Evolutionary conservation across 2,888 invertebrate genomes (phyloP).

Genomic region (Seladonia tumulorum): DNA sequence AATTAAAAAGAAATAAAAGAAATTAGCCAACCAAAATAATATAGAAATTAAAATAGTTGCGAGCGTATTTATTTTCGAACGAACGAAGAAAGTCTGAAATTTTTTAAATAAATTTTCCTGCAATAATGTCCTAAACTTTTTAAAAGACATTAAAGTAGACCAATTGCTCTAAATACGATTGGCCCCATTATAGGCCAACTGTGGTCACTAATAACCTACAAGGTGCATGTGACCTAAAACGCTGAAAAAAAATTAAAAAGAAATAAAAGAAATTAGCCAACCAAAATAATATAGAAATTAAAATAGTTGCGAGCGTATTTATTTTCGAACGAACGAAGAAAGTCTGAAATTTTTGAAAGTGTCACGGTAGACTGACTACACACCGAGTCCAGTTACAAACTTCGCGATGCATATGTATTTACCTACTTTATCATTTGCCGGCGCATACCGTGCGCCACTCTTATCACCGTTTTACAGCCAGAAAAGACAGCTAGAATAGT

Average conservation of each 20-base stretch:
- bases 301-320: not conserved
- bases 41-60: not conserved
- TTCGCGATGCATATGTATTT: conserved; percentile 11
- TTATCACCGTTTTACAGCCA: conserved; percentile 24
- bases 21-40: too few relatives aligned
- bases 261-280: too few relatives aligned
- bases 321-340: not conserved
- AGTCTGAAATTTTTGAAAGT: not conserved
- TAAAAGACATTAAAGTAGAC: too few relatives aligned
- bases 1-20: too few relatives aligned
- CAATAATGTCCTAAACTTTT: too few relatives aligned
- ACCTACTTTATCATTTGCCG: conserved; percentile 1
- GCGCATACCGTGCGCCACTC: conserved; percentile 15
- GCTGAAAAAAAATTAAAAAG: too few relatives aligned
- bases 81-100: not conserved
- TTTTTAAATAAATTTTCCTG: too few relatives aligned
- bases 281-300: not conserved
- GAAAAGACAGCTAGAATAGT: conserved; percentile 18
- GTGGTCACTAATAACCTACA: too few relatives aligned
- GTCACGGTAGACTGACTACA: not conserved
- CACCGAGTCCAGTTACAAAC: conserved; percentile 7
- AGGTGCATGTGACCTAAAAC: too few relatives aligned
- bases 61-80: not conserved
- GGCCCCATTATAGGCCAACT: too few relatives aligned
- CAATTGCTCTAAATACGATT: too few relatives aligned